phyloP scores from a whole-genome alignment of 2,888 invertebrate genomes.

The Lasiommata megera region DNA sequence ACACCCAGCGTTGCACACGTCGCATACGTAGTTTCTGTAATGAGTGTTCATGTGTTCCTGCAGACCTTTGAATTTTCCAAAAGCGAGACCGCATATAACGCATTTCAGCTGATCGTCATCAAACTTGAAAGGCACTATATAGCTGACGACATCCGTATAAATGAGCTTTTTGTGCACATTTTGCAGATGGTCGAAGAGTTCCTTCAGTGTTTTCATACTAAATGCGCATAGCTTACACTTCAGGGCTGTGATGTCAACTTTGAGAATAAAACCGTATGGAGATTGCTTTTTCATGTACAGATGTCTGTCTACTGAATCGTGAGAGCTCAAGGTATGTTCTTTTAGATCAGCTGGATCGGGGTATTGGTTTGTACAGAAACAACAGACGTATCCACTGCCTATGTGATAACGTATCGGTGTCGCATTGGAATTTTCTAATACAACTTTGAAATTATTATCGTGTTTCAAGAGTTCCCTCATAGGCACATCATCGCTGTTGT shows the following conservation, averaged over 20 bases:
- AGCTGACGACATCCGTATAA: constrained; percentile 57
- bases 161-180: constrained; percentile 47
- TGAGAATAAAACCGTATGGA: constrained; percentile 38
- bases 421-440: constrained; percentile 30
- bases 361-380: constrained; percentile 35
- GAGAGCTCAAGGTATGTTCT: constrained; percentile 29
- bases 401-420: constrained; percentile 45
- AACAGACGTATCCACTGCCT: constrained; percentile 35
- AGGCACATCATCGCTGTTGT: constrained; percentile 3
- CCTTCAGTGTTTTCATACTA: constrained; percentile 43
- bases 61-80: constrained; percentile 40
- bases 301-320: constrained; percentile 12
- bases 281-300: constrained; percentile 17
- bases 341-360: constrained; percentile 39
- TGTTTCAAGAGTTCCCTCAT: constrained; percentile 10
- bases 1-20: constrained; percentile 42
- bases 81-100: constrained; percentile 42
- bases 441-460: constrained; percentile 12
- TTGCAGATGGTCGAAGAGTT: constrained; percentile 54
- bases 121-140: constrained; percentile 50
- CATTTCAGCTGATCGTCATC: constrained; percentile 41
- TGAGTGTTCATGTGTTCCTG: constrained; percentile 53
- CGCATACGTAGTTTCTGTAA: constrained; percentile 51
- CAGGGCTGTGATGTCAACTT: constrained; percentile 55
- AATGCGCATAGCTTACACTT: constrained; percentile 50